Conservation (phyloP, 2,113 vertebrate genomes). For the Tapirus terrestris region DNA sequence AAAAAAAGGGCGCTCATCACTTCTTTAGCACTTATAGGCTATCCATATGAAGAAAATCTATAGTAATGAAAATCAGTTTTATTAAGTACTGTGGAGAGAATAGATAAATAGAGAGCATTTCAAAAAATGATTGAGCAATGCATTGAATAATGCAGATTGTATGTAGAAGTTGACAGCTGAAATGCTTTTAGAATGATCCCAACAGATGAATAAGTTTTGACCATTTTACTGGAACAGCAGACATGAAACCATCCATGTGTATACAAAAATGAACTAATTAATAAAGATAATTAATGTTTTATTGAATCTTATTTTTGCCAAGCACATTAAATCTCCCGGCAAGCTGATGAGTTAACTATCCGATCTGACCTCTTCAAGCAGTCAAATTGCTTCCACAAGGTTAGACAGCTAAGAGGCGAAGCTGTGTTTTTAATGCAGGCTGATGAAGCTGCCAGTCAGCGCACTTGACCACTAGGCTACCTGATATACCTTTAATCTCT, state of each 20-base stretch:
- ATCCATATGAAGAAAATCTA: conserved; percentile 19
- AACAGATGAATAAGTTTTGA: neutral
- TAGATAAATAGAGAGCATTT: conserved; percentile 12
- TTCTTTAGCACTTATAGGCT: neutral
- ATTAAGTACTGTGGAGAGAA: neutral
- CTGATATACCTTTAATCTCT: neutral
- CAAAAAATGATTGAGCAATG: neutral
- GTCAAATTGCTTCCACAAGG: neutral
- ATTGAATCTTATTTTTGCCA: conserved; percentile 48
- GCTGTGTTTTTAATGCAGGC: neutral
- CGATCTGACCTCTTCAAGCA: neutral
- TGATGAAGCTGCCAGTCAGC: neutral
- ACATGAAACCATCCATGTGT: neutral
- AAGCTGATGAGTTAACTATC: conserved; percentile 38
- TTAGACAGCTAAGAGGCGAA: neutral
- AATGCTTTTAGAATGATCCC: neutral
- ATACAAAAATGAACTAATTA: conserved; percentile 27
- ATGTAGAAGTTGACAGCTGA: neutral
- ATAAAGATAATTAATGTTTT: conserved; percentile 1
- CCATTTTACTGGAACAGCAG: neutral
- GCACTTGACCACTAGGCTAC: neutral
- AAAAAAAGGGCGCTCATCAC: neutral
- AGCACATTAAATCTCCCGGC: conserved; percentile 25
- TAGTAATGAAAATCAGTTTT: conserved; percentile 27
- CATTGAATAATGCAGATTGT: conserved; percentile 23